Conservation (phyloP, 1,140 invertebrate species). For the Rhysida immarginata region DNA sequence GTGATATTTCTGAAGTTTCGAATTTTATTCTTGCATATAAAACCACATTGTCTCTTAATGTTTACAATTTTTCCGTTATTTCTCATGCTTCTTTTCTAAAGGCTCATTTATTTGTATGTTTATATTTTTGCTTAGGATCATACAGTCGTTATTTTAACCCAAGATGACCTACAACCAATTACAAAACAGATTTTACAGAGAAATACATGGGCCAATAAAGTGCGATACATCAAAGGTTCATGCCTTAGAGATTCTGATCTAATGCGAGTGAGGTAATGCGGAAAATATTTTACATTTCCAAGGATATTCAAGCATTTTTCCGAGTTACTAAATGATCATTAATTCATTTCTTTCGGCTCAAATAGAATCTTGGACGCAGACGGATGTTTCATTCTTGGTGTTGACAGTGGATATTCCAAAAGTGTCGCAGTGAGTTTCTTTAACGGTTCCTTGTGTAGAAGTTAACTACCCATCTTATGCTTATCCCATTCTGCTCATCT, state of each 20-base stretch:
- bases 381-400: constrained; percentile 86
- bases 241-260: constrained; percentile 88
- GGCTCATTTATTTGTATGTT: no score
- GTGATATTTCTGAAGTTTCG: no score
- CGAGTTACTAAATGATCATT: not conserved
- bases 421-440: constrained; percentile 60
- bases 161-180: constrained; percentile 91
- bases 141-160: constrained; percentile 87
- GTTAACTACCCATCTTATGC: no score
- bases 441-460: no score
- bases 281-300: no score
- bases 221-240: constrained; percentile 93
- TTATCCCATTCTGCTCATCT: no score
- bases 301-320: no score
- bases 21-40: no score
- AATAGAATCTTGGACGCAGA: constrained; percentile 88
- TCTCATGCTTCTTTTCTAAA: no score
- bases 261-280: constrained; percentile 48
- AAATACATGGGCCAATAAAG: constrained; percentile 91
- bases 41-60: no score
- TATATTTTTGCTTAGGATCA: constrained; percentile 49
- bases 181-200: constrained; percentile 96
- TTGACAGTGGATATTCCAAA: constrained; percentile 87
- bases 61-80: no score
- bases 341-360: not conserved